Percentiles rank a stretch among this genome's conserved stretches.
These are phyloP conservation scores for Drosophila macrospina DNA, from an alignment of 2,888 invertebrate species.

Conservation along the genomic window DNA sequence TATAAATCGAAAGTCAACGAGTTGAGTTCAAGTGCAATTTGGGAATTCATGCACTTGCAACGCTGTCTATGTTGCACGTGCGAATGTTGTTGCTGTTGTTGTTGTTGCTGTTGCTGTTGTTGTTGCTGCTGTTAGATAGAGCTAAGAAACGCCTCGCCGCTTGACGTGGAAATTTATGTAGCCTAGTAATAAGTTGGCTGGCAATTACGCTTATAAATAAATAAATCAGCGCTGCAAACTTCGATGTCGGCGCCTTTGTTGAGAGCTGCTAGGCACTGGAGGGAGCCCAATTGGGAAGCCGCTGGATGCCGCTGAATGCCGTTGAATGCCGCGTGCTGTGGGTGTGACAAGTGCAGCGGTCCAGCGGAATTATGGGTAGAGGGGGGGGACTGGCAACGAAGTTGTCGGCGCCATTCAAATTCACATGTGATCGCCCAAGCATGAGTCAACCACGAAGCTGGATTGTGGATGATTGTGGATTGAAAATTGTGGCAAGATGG, in stretches of 20 bases:
- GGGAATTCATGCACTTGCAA: not conserved
- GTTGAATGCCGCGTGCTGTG: constrained; percentile 60
- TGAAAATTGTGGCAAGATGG: constrained; percentile 6
- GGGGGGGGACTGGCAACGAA: not conserved
- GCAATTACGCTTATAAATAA: constrained; percentile 75
- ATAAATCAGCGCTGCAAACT: constrained; percentile 68
- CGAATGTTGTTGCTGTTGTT: not conserved
- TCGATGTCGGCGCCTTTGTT: constrained; percentile 55
- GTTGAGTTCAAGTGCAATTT: constrained; percentile 14
- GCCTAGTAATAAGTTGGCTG: constrained; percentile 59
- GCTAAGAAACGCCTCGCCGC: constrained; percentile 18
- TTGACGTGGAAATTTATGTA: constrained; percentile 57
- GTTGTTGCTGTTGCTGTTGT: constrained; percentile 3
- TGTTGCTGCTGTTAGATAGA: constrained; percentile 9
- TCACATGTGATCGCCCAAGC: constrained; percentile 76
- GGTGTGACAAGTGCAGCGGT: constrained; percentile 70
- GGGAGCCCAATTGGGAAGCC: constrained; percentile 4
- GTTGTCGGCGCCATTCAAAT: constrained; percentile 62
- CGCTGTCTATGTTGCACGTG: constrained; percentile 3
- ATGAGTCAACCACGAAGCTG: constrained; percentile 50
- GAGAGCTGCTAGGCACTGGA: constrained; percentile 18
- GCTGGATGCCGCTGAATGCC: constrained; percentile 44
- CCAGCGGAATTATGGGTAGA: not conserved
- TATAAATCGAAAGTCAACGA: not conserved
- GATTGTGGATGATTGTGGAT: constrained; percentile 9